A percentile compares a stretch with the other conserved stretches of the same genome.
These are phyloP conservation scores for Cinclus mexicanus DNA, from an alignment of 2,113 vertebrate genomes.

Conservation along the genomic window DNA sequence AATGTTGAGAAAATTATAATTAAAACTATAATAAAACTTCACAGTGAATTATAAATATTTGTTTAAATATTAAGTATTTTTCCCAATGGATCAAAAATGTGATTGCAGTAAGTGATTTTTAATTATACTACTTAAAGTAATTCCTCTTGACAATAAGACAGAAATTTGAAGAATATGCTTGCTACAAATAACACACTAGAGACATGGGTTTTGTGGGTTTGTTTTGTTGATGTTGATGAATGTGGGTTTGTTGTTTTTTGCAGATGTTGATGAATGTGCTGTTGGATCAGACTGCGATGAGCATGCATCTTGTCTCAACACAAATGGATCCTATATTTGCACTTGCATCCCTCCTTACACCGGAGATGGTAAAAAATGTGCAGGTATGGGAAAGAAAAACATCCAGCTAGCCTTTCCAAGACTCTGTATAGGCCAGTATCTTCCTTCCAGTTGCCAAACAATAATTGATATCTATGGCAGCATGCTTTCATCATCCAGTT, in stretches of 20 bases:
- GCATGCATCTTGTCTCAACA: slow-evolving; percentile 90
- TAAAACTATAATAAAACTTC: not conserved
- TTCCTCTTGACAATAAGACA: not conserved
- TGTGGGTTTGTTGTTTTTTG: slow-evolving; percentile 62
- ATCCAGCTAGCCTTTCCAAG: not conserved
- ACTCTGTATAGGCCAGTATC: not conserved
- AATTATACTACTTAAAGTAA: not conserved
- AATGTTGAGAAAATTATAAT: not conserved
- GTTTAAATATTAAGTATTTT: not conserved
- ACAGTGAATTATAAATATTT: not conserved
- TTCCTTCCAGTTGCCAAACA: not conserved
- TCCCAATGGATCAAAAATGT: not conserved
- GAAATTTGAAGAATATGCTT: not conserved
- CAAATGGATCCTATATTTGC: slow-evolving; percentile 91
- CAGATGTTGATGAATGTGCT: slow-evolving; percentile 95
- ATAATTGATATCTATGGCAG: not conserved
- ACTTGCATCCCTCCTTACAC: slow-evolving; percentile 86
- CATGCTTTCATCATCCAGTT: not conserved
- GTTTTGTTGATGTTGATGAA: slow-evolving; percentile 84
- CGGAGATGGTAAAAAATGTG: slow-evolving; percentile 91
- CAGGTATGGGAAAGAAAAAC: slow-evolving; percentile 77
- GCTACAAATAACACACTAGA: not conserved
- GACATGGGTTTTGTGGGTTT: not conserved
- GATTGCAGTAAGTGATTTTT: not conserved
- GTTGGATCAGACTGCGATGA: slow-evolving; percentile 90